A percentile compares a stretch with the other conserved stretches of the same genome.
Evolutionary conservation across 2,888 invertebrate species (phyloP).

Genomic region (Creontiades dilutus): DNA sequence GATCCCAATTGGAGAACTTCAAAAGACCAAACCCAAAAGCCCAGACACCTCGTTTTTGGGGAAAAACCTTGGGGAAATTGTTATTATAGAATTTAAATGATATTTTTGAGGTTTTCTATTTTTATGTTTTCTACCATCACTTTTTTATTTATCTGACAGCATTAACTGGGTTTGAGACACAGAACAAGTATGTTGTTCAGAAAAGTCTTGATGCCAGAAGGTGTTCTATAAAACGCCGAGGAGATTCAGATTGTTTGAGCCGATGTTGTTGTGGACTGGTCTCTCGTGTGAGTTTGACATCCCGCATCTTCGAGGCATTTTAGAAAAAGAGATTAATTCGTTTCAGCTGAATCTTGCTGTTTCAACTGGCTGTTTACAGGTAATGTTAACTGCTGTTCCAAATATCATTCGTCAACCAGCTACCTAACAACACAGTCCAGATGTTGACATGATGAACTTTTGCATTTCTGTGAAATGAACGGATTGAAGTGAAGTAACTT

Average conservation of each 20-base stretch:
- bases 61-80: too few species aligned
- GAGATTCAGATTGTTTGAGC: slow-evolving; percentile 91
- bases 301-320: slow-evolving; percentile 90
- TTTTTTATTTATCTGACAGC: slow-evolving; percentile 80
- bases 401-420: too few species aligned
- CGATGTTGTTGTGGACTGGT: slow-evolving; percentile 92
- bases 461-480: too few species aligned
- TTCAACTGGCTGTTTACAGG: slow-evolving; percentile 93
- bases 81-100: too few species aligned
- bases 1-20: too few species aligned
- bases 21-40: too few species aligned
- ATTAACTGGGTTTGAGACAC: slow-evolving; percentile 91
- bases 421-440: too few species aligned
- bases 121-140: slow-evolving; percentile 52
- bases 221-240: slow-evolving; percentile 89
- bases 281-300: slow-evolving; percentile 91
- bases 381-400: slow-evolving; percentile 80
- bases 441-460: too few species aligned
- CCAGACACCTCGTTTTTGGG: too few species aligned
- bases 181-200: slow-evolving; percentile 92
- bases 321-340: slow-evolving; percentile 92
- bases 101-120: too few species aligned
- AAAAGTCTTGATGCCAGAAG: slow-evolving; percentile 88
- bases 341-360: slow-evolving; percentile 89
- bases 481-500: too few species aligned